Evolutionary conservation across 1,140 invertebrate genomes (phyloP), one percentile per base, ranked within the genome.

Genomic region (Drosophila lacteicornis): DNA sequence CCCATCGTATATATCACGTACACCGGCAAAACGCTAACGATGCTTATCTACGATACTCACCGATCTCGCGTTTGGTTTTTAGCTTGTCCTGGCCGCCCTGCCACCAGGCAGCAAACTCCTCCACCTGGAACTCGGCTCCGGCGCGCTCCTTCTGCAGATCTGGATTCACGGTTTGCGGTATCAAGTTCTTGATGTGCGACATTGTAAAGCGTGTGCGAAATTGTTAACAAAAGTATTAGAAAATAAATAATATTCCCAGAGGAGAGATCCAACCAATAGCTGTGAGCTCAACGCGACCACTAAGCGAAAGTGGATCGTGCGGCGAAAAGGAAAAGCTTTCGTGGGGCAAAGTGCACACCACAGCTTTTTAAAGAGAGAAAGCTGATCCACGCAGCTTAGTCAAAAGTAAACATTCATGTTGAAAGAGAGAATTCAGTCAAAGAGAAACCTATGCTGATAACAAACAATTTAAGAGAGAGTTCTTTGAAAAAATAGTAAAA

Each of bases 21-120:
- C 13, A 36, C 55, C 38, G n/a, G 1, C 36, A 2, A 15, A 9
- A 19, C 12, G 0, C 3, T 15, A 13, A 25, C 15, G 12, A 15
- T 42, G 6, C 5, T 13, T 74, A 47, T 43, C 53, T 11, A 7
- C 15, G 7, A 33, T 38, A 71, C 62, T 75, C 65, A 82, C 92
- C 92, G 0, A 92, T 76, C 66, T 80, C 69, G 1, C 81, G 66
- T 27, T 91, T 95, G 82, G 95, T 94, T 46, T 93, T 92, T 0
- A 97, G 96, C 93, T 97, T 97, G 27, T 96, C 94, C 55, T 92
- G 88, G 38, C 95, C 95, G 30, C 97, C 97, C 93, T 98, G 96
- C 40, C 97, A 93, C 58, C 97, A 94, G 92, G 96, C 92, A 0
- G 96, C 97, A 65, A 98, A 93, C 93, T 98, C 97, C 62, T 93